Evolutionary conservation across 2,113 vertebrate species (phyloP).

Genomic region (Acanthisitta chloris): DNA sequence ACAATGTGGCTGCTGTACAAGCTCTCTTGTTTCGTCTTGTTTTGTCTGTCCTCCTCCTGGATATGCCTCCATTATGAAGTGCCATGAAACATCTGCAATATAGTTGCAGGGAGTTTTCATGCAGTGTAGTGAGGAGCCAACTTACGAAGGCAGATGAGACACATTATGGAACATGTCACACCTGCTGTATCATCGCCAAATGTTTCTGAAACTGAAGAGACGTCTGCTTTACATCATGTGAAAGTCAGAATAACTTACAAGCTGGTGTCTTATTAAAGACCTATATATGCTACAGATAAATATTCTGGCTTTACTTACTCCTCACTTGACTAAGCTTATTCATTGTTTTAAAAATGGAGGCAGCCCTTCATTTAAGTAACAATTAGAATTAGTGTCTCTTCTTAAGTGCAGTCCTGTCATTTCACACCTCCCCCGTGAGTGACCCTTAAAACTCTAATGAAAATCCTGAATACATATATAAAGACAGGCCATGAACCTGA

Average conservation of each 20-base stretch:
- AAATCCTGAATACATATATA: neutral
- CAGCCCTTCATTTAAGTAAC: neutral
- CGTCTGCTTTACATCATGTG: neutral
- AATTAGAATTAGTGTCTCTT: neutral
- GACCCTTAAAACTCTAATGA: neutral
- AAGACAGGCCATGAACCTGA: neutral
- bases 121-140: neutral
- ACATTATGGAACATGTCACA: neutral
- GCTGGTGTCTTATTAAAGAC: neutral
- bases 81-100: neutral
- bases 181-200: neutral
- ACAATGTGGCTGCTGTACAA: neutral
- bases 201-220: neutral
- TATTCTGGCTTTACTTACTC: neutral
- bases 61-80: neutral
- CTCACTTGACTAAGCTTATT: neutral
- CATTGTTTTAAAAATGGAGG: neutral
- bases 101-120: neutral
- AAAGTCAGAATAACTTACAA: neutral
- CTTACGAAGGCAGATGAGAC: neutral
- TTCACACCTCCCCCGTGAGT: neutral
- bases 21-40: neutral
- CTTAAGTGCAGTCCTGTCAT: neutral
- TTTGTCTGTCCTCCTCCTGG: neutral
- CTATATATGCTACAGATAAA: neutral